Evolutionary conservation across 1,140 invertebrate species (phyloP).

Genomic region (Thaumatotibia leucotreta): DNA sequence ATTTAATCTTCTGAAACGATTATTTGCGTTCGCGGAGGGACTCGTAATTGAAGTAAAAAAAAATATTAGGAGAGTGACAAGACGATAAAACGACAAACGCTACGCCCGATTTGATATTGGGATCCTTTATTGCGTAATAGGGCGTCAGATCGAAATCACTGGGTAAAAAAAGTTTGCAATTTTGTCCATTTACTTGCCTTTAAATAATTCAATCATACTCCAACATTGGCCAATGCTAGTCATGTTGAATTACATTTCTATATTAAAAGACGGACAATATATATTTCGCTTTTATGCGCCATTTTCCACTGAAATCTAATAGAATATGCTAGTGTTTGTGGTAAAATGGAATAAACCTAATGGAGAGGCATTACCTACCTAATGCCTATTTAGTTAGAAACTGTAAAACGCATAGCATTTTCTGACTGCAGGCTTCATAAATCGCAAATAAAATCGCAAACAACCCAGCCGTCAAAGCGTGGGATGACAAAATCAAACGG

Average conservation of each 20-base stretch:
- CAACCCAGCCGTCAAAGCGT: conserved; percentile 37
- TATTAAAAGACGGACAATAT: too few species aligned
- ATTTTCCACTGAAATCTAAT: background rate
- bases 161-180: background rate
- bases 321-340: background rate
- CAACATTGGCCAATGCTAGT: too few species aligned
- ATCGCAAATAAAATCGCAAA: conserved; percentile 33
- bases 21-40: conserved; percentile 42
- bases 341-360: background rate
- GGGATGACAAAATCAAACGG: conserved; percentile 35
- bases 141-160: conserved; percentile 25
- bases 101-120: conserved; percentile 45
- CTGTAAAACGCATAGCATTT: background rate
- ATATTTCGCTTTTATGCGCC: background rate
- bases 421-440: conserved; percentile 6
- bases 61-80: conserved; percentile 51
- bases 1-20: conserved; percentile 48
- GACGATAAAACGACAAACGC: conserved; percentile 54
- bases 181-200: background rate
- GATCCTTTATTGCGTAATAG: conserved; percentile 43
- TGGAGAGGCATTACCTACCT: too few species aligned
- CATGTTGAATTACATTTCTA: too few species aligned
- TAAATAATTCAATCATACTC: background rate
- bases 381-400: too few species aligned
- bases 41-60: conserved; percentile 51